phyloP scores from a whole-genome alignment of 2,797 vertebrate genomes.

The Tarsius wallacei region DNA sequence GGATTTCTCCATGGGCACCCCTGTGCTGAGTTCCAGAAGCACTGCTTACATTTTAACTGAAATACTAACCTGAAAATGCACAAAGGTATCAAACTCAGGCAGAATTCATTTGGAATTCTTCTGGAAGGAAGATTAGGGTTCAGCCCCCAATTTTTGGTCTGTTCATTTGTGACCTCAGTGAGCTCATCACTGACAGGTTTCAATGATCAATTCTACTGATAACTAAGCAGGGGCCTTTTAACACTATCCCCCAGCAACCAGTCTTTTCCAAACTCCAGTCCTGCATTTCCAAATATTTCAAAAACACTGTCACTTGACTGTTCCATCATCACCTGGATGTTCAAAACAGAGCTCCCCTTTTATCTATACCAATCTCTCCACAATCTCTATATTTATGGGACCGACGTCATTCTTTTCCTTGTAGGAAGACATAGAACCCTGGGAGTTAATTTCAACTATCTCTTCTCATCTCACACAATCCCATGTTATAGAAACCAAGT shows the following conservation, averaged over 20 bases:
- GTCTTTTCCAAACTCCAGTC: neutral
- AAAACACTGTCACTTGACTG: constrained; percentile 3
- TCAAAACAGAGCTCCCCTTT: constrained; percentile 16
- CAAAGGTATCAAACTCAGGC: neutral
- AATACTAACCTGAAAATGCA: constrained; percentile 26
- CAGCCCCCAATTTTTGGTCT: neutral
- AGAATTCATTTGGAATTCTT: neutral
- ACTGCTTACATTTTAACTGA: neutral
- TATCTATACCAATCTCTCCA: neutral
- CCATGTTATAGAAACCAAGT: neutral
- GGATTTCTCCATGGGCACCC: neutral
- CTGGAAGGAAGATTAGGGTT: neutral
- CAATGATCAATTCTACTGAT: neutral
- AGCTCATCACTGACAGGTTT: neutral
- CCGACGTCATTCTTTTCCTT: neutral
- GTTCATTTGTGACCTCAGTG: neutral
- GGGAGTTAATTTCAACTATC: neutral
- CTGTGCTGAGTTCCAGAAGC: neutral
- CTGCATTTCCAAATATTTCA: constrained; percentile 48
- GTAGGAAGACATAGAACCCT: neutral
- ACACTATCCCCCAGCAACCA: neutral
- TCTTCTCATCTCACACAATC: neutral
- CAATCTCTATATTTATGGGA: neutral
- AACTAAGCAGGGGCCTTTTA: neutral
- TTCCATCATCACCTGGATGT: neutral